Base-by-base conservation (phyloP, 2,888 invertebrate species). In the Andrena dorsata region DNA sequence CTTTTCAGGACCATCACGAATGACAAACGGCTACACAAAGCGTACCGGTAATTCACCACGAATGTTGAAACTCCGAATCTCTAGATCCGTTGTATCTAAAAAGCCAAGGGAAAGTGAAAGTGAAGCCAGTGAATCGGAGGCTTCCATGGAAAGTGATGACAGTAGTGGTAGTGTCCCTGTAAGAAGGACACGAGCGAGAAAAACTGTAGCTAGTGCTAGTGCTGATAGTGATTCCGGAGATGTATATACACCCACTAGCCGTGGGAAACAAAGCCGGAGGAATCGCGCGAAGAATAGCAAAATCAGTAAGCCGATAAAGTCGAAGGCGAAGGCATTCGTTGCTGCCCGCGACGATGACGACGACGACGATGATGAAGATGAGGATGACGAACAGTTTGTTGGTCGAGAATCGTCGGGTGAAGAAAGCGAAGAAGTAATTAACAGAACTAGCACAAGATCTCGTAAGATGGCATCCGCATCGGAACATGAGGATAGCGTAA, bases 141-240 rank as follows among this genome's bases (percentile, higher is more conserved):
- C 87, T 20, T 88, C 92, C 1, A 69, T 85, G 7, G 91, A 90
- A 30, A 90, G 87, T 80, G 92, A 92, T 53, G 92, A 92, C 56
- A 93, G 92, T 77, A 92, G 92, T 86, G 91, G 88, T 49, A 91
- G 91, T 88, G 89, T 88, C 0, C 90, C 88, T 68, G 83, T 90
- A 32, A 85, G 90, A 77, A 86, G 85, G 70, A 90, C 90, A 65
- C 87, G 91, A 84, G 92, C 85, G 79, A 92, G 90, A 84, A 92
- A 86, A 76, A 87, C 88, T 80, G 90, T 88, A 82, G 87, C 86
- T 35, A 88, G 88, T 80, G 92, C 86, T 53, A 94, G 93, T 72
- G 85, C 84, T 49, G 94, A 94, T 47, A 94, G 94, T 77, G 95
- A 95, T 88, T 95, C 95, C 0, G 95, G 95, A 82, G 95, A 95